phyloP scores from a whole-genome alignment of 2,797 vertebrate species.

The Buceros bicornis region DNA sequence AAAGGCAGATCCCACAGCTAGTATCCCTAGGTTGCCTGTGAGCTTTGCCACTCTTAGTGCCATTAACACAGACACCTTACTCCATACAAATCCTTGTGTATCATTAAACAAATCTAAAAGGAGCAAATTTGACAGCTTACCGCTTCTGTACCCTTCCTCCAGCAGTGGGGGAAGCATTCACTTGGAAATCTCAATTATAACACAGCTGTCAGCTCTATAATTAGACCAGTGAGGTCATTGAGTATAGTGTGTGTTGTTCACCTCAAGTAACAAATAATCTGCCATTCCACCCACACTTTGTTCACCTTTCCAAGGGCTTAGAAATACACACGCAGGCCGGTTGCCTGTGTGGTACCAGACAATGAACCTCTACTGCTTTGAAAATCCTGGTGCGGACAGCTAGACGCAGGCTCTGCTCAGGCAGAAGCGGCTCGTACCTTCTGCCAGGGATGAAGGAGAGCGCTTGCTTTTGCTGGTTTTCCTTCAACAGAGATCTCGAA shows the following conservation, averaged over 20 bases:
- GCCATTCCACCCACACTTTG: background rate
- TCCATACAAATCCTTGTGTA: background rate
- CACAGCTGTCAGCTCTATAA: constrained; percentile 7
- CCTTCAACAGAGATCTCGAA: background rate
- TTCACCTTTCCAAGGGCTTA: background rate
- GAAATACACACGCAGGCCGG: background rate
- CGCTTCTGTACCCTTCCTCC: background rate
- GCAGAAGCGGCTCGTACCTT: background rate
- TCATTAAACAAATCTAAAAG: background rate
- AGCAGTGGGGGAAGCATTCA: background rate
- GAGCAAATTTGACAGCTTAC: background rate
- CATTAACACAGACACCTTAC: background rate
- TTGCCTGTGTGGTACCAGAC: background rate
- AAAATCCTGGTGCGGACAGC: background rate
- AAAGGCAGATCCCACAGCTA: background rate
- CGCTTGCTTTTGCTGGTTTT: background rate
- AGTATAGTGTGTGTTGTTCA: background rate
- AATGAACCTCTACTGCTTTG: background rate
- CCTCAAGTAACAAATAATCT: background rate
- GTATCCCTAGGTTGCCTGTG: background rate
- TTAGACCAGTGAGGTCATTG: background rate
- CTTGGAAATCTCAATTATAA: constrained; percentile 35
- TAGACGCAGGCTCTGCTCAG: fast-evolving
- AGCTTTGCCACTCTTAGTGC: background rate
- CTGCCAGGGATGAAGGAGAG: background rate